A percentile compares a stretch with the other conserved stretches of the same genome.
Evolutionary conservation across 2,888 invertebrate genomes (phyloP).

Genomic region (Cenopis cana): DNA sequence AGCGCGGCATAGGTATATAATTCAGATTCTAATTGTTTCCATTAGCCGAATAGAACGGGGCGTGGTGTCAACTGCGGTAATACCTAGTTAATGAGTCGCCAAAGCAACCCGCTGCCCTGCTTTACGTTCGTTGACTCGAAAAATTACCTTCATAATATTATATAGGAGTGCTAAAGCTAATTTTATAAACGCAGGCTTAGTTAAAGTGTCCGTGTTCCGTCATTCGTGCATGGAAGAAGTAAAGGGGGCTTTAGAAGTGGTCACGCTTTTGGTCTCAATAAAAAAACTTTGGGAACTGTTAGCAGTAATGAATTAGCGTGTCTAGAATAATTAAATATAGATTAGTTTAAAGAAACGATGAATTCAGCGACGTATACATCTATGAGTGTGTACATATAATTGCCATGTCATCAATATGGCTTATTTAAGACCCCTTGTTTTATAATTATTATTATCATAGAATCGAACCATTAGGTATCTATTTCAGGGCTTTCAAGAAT

Average conservation of each 20-base stretch:
- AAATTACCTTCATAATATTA: constrained; percentile 38
- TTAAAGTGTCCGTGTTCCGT: not conserved
- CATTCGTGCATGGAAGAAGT: not conserved
- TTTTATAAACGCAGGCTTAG: constrained; percentile 20
- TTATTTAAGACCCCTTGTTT: too few species aligned
- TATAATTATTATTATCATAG: too few species aligned
- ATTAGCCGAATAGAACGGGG: not conserved
- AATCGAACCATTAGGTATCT: too few species aligned
- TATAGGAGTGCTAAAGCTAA: constrained; percentile 5
- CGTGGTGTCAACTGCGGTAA: constrained; percentile 28
- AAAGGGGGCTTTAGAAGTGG: not conserved
- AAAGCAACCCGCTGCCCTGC: constrained; percentile 38
- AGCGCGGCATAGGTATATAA: not conserved
- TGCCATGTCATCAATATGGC: too few species aligned
- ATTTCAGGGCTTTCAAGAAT: too few species aligned
- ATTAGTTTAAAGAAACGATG: too few species aligned
- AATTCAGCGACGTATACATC: too few species aligned
- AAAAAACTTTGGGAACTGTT: not conserved
- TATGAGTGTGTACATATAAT: too few species aligned
- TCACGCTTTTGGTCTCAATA: not conserved
- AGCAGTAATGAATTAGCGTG: not conserved
- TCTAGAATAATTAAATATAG: too few species aligned
- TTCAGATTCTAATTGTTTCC: not conserved
- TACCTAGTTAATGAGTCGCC: constrained; percentile 34
- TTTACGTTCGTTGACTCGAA: constrained; percentile 39